Evolutionary conservation across 1,140 invertebrate genomes (phyloP).

Genomic region (Ceratina calcarata): DNA sequence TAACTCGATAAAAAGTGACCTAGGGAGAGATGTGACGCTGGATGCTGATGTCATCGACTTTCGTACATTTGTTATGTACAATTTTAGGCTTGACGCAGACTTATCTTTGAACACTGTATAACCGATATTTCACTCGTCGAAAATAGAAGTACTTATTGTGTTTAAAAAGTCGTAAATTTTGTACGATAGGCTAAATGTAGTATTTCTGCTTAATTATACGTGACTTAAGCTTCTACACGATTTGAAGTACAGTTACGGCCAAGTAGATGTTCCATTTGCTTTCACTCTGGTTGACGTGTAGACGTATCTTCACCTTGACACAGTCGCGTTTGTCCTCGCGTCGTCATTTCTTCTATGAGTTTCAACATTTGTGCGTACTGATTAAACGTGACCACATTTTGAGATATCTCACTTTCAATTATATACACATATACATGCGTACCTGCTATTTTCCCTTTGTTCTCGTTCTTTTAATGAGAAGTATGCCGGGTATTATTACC

Average conservation of each 20-base stretch:
- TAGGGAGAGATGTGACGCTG: conserved; percentile 36
- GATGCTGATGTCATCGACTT: conserved; percentile 68
- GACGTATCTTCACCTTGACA: conserved; percentile 72
- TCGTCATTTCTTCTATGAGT: background rate
- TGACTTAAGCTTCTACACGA: background rate
- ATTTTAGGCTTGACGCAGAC: background rate
- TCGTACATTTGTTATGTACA: conserved; percentile 16
- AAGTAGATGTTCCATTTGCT: conserved; percentile 55
- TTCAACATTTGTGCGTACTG: background rate
- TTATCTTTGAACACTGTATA: background rate
- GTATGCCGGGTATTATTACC: background rate
- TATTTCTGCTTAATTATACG: background rate
- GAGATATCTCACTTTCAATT: background rate
- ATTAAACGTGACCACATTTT: conserved; percentile 2
- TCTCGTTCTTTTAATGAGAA: background rate
- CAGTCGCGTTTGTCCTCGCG: conserved; percentile 49
- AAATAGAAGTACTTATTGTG: background rate
- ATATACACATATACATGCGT: too few species aligned
- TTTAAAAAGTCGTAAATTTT: background rate
- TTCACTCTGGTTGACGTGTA: conserved; percentile 61
- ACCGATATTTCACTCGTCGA: background rate
- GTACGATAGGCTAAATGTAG: background rate
- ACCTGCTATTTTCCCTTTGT: background rate
- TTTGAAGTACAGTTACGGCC: conserved; percentile 54
- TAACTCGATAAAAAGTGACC: conserved; percentile 13